Evolutionary conservation across 35 echinoderm and acorn worm genomes (phyloP), one percentile per base, ranked within the genome.

Genomic region (Lytechinus pictus): DNA sequence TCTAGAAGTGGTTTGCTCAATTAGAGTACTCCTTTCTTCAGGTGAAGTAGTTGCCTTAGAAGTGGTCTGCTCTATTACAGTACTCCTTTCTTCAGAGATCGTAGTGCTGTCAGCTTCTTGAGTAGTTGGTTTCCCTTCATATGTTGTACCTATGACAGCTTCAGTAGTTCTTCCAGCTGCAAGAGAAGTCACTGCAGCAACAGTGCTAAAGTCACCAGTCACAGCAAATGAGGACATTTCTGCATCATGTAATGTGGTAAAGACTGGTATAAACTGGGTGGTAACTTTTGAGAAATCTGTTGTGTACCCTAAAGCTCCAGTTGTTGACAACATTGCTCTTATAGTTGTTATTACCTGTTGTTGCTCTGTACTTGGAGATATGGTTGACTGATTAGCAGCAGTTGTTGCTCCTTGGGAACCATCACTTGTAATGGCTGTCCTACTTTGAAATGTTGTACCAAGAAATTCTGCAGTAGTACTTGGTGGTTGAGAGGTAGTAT

Each of bases 191-290:
- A 90, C 88, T 90, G 33, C 88, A 52, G 29, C 88, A 14, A 90
- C n/a, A 54, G 88, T 52, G 88, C 27, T 90, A 90, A 14, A 90
- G 27, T 28, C 52, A 12, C 88, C 88, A 90, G 28, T 54, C 16
- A 1, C 88, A 10, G 88, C 10, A 54, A 90, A 52, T 44, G 88
- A 90, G 52, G 88, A 90, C 52, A 54, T 90, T 13, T 52, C 27
- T 90, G 88, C 88, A 21, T 90, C 29, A 14, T 90, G 3, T 12
- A 90, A 44, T 10, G 88, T 90, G 24, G 88, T 90, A 90, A 90
- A 90, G 88, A 90, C 27, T 52, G 88, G 88, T 13, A 54, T 90
- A 54, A 90, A 52, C 88, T 90, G 88, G 14, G 88, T 90, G 10
- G 29, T 90, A 12, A 90, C 16, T 90, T 90, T 33, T 52, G 88